phyloP scores from a whole-genome alignment of 37 sponge, comb jelly and placozoan genomes.

The Haliclona indistincta region DNA sequence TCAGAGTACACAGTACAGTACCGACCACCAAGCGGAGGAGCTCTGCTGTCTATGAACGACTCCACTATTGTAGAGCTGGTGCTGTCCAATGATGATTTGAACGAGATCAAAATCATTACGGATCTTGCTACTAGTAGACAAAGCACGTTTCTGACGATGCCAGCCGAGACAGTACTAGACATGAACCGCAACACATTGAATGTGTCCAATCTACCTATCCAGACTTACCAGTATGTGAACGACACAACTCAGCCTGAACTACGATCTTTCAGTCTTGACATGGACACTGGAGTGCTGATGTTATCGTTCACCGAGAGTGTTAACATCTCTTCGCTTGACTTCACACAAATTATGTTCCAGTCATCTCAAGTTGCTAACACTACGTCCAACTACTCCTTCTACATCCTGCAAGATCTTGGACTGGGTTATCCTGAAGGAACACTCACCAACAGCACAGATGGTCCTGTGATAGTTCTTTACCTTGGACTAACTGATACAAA shows the following conservation, averaged over 20 bases:
- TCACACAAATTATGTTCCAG: slow-evolving; percentile 59
- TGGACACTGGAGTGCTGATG: slow-evolving; percentile 61
- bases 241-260: slow-evolving; percentile 75
- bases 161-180: slow-evolving; percentile 46
- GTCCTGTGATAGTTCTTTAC: slow-evolving; percentile 58
- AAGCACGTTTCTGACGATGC: slow-evolving; percentile 52
- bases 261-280: slow-evolving; percentile 65
- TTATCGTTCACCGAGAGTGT: slow-evolving; percentile 79
- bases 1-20: slow-evolving; percentile 60
- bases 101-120: slow-evolving; percentile 73
- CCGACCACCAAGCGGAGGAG: slow-evolving; percentile 45
- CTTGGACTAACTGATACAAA: slow-evolving; percentile 68
- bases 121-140: slow-evolving; percentile 52
- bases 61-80: slow-evolving; percentile 55
- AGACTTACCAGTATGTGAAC: slow-evolving; percentile 11
- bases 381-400: slow-evolving; percentile 8
- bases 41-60: slow-evolving; percentile 34
- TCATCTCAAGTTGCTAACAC: slow-evolving; percentile 17
- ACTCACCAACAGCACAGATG: slow-evolving; percentile 65
- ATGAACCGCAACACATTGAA: slow-evolving; percentile 70
- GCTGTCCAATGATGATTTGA: slow-evolving; percentile 73
- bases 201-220: slow-evolving; percentile 57
- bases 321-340: slow-evolving; percentile 47
- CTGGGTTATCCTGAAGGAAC: slow-evolving; percentile 50
- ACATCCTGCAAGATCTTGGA: slow-evolving; percentile 36